These are phyloP conservation scores for Drosophila nr. fundita DNA, from an alignment of 2,888 invertebrate genomes.

Conservation along the genomic window DNA sequence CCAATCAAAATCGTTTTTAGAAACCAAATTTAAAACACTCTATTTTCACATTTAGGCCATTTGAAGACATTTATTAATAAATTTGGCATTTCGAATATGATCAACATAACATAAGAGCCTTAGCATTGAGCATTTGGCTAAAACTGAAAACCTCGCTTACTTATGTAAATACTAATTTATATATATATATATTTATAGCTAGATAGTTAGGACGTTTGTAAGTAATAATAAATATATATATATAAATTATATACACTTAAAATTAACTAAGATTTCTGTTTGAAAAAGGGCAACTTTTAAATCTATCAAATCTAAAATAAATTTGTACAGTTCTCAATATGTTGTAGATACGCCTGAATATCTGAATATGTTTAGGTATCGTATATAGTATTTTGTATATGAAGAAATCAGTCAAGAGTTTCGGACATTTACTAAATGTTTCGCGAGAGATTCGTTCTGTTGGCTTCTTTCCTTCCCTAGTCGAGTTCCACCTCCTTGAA, in stretches of 20 bases:
- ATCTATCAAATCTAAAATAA: conserved; percentile 25
- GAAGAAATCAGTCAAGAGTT: conserved; percentile 55
- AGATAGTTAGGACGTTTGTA: not conserved
- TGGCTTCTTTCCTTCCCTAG: conserved; percentile 18
- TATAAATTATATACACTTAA: conserved; percentile 51
- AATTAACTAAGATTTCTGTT: conserved; percentile 33
- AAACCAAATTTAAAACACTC: not conserved
- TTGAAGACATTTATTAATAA: conserved; percentile 58
- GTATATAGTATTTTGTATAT: conserved; percentile 30
- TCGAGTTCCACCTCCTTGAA: conserved; percentile 67
- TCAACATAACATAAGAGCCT: conserved; percentile 53
- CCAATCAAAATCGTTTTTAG: too few relatives aligned
- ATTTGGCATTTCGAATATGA: conserved; percentile 66
- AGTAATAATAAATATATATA: conserved; percentile 29
- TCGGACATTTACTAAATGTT: conserved; percentile 1
- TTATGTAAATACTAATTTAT: conserved; percentile 21
- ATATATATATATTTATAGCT: not conserved
- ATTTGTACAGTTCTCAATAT: conserved; percentile 60
- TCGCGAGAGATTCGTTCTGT: conserved; percentile 12
- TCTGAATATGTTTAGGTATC: conserved; percentile 20
- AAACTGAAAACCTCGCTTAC: conserved; percentile 32
- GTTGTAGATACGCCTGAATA: conserved; percentile 37
- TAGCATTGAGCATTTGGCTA: conserved; percentile 15
- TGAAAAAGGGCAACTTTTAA: conserved; percentile 5
- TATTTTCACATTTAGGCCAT: conserved; percentile 45